Evolutionary conservation across 2,113 vertebrate species (phyloP), one percentile per base, ranked within the genome.

Genomic region (Paradisaea rubra): DNA sequence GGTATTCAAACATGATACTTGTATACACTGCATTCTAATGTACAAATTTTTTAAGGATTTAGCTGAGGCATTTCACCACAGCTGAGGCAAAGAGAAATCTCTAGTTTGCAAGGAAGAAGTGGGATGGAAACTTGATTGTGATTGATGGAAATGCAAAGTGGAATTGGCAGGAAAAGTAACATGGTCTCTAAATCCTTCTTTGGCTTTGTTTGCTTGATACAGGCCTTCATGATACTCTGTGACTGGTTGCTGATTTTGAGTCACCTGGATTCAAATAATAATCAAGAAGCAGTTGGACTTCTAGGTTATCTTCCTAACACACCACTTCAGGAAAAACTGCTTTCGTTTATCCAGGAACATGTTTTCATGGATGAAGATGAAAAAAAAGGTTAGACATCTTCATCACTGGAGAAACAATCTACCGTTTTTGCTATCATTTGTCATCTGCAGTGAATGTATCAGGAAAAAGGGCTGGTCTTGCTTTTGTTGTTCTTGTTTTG

Each of bases 181-280:
- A 6, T 13, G 27, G 15, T 86, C 44, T 70, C 35, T 84, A 64
- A 84, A 70, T 83, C 45, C 33, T 87, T 42, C 35, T 86, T 70
- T 91, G 94, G 9, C 44, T 93, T 91, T 86, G 27, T 89, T 91
- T 91, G 22, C 65, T 80, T 89, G 57, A 59, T 41, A n/a, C 88
- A 99, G 99, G 98, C 98, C 25, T 99, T 99, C 70, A 85, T 98
- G 91, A 97, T 98, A 15, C 96, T 99, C 24, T 99, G 99, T 80
- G 99, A 99, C 71, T 96, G 98, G 65, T 97, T 99, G 92, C 97
- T 98, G 28, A 98, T 98, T 95, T 97, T 98, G 69, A 98, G 97
- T 83, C 98, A 98, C 96, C 98, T 98, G 97, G 94, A 98, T 19
- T 97, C 97, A n/a, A 88, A 96, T 83, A 96, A 97, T 97, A 96